These are phyloP conservation scores for Zaprionus ghesquierei DNA, from an alignment of 1,140 invertebrate genomes.

Conservation along the genomic window DNA sequence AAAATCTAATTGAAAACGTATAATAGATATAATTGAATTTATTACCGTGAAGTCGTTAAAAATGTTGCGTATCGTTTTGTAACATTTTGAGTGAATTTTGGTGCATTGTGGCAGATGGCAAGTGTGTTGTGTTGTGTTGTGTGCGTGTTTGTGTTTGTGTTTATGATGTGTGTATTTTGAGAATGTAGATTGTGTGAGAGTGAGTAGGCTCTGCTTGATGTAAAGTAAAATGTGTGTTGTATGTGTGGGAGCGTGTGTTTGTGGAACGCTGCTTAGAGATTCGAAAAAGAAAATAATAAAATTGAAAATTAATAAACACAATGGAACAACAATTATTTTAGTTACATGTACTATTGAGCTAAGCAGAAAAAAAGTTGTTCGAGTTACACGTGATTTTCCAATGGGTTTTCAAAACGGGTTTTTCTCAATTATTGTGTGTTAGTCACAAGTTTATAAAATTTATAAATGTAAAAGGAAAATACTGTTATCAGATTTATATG, in stretches of 20 bases:
- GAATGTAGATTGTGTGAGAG: conserved; percentile 24
- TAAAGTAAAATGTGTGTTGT: conserved; percentile 48
- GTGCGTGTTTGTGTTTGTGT: conserved; percentile 15
- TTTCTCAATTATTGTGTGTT: conserved; percentile 38
- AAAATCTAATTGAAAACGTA: conserved; percentile 53
- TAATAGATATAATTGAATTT: conserved; percentile 36
- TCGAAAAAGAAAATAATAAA: conserved; percentile 18
- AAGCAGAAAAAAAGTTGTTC: conserved; percentile 25
- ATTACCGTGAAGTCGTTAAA: conserved; percentile 62
- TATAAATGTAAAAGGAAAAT: conserved; percentile 24
- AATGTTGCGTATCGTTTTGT: conserved; percentile 49
- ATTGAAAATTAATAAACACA: conserved; percentile 32
- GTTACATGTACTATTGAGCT: conserved; percentile 39
- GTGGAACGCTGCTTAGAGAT: conserved; percentile 21
- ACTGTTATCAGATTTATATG: conserved; percentile 29
- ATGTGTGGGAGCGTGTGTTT: background rate
- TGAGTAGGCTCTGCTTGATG: conserved; percentile 64
- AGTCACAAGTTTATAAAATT: conserved; percentile 35
- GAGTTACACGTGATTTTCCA: conserved; percentile 19
- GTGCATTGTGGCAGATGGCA: conserved; percentile 36
- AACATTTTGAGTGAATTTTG: conserved; percentile 47
- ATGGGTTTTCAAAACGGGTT: conserved; percentile 21
- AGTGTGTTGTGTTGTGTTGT: no score
- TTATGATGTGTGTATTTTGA: conserved; percentile 8
- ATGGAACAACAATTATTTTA: conserved; percentile 42